Conservation (phyloP, 2,113 vertebrate species). For the Pleuronectes platessa region DNA sequence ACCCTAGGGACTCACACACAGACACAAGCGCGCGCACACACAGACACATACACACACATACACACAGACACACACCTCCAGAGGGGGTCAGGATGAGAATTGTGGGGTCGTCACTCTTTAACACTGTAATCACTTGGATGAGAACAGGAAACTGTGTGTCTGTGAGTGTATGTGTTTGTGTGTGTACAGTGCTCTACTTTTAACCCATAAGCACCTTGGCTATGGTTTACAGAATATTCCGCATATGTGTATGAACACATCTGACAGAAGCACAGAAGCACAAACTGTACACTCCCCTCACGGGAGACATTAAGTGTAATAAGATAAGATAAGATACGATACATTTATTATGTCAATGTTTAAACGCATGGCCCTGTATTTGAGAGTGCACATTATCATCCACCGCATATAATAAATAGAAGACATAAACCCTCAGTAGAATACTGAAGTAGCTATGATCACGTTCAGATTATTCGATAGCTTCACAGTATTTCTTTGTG, state of each 20-base stretch:
- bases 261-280: neutral
- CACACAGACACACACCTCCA: conserved; percentile 17
- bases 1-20: conserved; percentile 42
- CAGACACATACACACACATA: conserved; percentile 11
- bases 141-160: neutral
- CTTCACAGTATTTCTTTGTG: conserved; percentile 7
- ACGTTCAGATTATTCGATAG: neutral
- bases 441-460: neutral
- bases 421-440: neutral
- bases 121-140: conserved; percentile 53
- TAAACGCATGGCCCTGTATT: neutral
- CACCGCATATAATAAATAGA: neutral
- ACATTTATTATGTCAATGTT: neutral
- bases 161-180: conserved; percentile 5
- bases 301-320: conserved; percentile 8
- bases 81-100: conserved; percentile 35
- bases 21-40: neutral
- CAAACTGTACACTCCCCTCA: neutral
- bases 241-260: neutral
- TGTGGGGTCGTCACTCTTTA: conserved; percentile 38
- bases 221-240: neutral
- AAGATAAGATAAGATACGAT: too few relatives aligned
- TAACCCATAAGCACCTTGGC: neutral
- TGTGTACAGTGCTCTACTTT: neutral
- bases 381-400: neutral